Evolutionary conservation across 2,113 vertebrate species (phyloP).

Genomic region (Melanotaenia duboulayi): DNA sequence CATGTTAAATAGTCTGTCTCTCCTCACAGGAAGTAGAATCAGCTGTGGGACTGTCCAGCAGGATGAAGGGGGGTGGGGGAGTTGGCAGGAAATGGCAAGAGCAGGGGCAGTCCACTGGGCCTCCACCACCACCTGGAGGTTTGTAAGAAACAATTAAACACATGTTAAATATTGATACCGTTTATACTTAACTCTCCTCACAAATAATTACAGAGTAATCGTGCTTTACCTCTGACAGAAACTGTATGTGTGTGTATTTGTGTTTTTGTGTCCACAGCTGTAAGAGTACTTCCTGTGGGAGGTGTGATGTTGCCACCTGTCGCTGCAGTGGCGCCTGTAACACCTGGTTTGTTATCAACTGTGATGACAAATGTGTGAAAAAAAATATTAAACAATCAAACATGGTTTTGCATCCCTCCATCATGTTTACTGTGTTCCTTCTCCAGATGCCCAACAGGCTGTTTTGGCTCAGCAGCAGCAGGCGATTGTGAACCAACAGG

Average conservation of each 20-base stretch:
- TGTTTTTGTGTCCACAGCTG: constrained; percentile 72
- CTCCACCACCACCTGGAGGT: constrained; percentile 82
- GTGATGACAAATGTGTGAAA: constrained; percentile 31
- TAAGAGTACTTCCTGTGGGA: constrained; percentile 79
- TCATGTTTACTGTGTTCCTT: constrained; percentile 39
- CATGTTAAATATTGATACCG: background rate
- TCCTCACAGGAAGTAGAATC: constrained; percentile 67
- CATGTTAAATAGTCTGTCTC: constrained; percentile 5
- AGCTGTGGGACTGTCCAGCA: constrained; percentile 60
- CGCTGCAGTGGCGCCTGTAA: constrained; percentile 70
- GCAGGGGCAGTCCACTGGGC: constrained; percentile 32
- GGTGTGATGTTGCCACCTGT: constrained; percentile 73
- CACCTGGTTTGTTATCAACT: constrained; percentile 64
- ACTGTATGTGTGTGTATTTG: constrained; percentile 27
- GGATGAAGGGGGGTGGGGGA: constrained; percentile 75
- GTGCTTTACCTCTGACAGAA: constrained; percentile 15
- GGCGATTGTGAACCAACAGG: constrained; percentile 84
- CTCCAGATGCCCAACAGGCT: constrained; percentile 81
- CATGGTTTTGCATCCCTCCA: constrained; percentile 9
- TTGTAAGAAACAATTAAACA: constrained; percentile 13
- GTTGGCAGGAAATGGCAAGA: constrained; percentile 67
- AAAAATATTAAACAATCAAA: background rate
- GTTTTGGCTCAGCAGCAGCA: constrained; percentile 76
- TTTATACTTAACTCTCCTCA: background rate
- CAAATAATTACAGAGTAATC: background rate